Percentiles rank a stretch among this genome's conserved stretches.
phyloP scores from a whole-genome alignment of 2,113 vertebrate species.

The Notothenia rossii region DNA sequence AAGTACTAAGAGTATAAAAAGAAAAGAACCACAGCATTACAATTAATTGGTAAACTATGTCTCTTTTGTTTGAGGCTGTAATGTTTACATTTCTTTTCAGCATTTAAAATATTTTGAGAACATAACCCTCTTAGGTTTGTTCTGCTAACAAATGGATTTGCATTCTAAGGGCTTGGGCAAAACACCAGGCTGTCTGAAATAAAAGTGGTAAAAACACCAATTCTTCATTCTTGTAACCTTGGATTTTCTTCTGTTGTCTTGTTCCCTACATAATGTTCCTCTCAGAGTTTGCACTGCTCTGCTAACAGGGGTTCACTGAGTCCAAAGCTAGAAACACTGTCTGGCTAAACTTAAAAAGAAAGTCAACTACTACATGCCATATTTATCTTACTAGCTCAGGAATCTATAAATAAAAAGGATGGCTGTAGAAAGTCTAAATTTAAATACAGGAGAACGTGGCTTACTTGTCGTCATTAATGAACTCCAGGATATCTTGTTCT shows the following conservation, averaged over 20 bases:
- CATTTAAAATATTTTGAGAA: constrained; percentile 6
- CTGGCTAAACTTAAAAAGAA: constrained; percentile 23
- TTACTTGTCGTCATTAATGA: constrained; percentile 98
- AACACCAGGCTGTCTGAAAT: neutral
- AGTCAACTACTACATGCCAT: constrained; percentile 22
- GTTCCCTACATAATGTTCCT: neutral
- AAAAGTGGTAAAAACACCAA: neutral
- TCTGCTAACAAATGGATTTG: neutral
- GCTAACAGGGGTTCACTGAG: constrained; percentile 21
- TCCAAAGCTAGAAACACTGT: neutral
- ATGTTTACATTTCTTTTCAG: neutral
- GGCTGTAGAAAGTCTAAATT: constrained; percentile 39
- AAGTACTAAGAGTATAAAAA: too few species aligned
- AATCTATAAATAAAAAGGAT: constrained; percentile 53
- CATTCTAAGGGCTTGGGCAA: neutral
- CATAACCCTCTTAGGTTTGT: neutral
- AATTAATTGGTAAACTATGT: neutral
- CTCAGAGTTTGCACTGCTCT: neutral
- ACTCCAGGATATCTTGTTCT: constrained; percentile 99
- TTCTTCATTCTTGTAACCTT: neutral
- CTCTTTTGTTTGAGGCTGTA: neutral
- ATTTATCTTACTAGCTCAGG: constrained; percentile 45
- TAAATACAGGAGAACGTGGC: constrained; percentile 68
- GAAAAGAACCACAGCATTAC: neutral
- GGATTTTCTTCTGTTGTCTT: neutral